Conservation (phyloP, 2,113 vertebrate species). For the Candoia aspera region DNA sequence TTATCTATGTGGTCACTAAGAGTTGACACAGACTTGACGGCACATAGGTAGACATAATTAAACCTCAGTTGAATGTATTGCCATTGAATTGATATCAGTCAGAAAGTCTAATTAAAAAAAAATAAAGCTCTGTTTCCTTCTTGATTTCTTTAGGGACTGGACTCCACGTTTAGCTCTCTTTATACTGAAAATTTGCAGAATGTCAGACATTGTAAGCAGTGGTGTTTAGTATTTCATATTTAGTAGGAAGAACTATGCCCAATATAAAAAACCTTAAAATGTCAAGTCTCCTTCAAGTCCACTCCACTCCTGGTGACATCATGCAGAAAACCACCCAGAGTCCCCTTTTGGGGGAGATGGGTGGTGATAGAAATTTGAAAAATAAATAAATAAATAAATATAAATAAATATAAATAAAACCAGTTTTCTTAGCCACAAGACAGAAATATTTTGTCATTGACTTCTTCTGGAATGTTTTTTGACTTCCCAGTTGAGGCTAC, state of each 20-base stretch:
- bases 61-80: constrained; percentile 40
- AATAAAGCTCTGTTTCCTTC: constrained; percentile 34
- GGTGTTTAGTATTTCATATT: neutral
- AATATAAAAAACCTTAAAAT: neutral
- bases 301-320: neutral
- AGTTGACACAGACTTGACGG: neutral
- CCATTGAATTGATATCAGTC: constrained; percentile 40
- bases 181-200: neutral
- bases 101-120: constrained; percentile 50
- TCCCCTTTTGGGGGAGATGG: too few species aligned
- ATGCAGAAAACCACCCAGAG: neutral
- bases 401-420: too few species aligned
- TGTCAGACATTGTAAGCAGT: too few species aligned
- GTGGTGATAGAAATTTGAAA: too few species aligned
- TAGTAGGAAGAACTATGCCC: neutral
- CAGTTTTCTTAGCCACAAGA: neutral
- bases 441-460: neutral
- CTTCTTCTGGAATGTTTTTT: neutral
- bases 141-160: neutral
- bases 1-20: neutral
- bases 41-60: neutral
- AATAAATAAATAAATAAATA: too few species aligned
- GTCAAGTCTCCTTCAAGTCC: neutral
- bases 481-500: neutral
- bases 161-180: neutral